Evolutionary conservation across 1,140 invertebrate genomes (phyloP).

Genomic region (Fopius arisanus): DNA sequence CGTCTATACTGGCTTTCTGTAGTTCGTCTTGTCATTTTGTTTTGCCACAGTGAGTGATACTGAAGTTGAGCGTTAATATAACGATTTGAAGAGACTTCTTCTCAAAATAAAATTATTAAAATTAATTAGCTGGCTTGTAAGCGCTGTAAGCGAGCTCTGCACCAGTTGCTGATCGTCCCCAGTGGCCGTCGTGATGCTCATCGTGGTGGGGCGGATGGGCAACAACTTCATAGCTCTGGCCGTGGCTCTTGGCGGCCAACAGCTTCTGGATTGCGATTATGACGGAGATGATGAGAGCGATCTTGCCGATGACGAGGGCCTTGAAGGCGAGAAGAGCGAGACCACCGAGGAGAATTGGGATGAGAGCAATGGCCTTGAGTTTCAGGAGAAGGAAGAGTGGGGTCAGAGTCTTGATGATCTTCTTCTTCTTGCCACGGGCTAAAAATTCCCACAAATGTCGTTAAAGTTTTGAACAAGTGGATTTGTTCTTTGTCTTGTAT

Average conservation of each 20-base stretch:
- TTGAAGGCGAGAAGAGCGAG: conserved; percentile 84
- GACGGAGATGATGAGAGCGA: conserved; percentile 77
- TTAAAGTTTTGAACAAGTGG: too few species aligned
- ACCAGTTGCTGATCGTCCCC: conserved; percentile 55
- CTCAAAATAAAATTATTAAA: conserved; percentile 21
- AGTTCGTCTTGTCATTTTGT: background rate
- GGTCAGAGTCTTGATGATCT: conserved; percentile 67
- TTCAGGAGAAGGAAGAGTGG: conserved; percentile 79
- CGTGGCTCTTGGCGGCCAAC: conserved; percentile 70
- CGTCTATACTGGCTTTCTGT: background rate
- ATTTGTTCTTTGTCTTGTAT: too few species aligned
- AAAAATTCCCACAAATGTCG: conserved; percentile 26
- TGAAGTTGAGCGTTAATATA: conserved; percentile 29
- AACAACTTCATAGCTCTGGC: conserved; percentile 72
- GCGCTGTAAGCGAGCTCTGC: conserved; percentile 59
- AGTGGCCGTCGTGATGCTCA: conserved; percentile 57
- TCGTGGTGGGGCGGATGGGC: conserved; percentile 59
- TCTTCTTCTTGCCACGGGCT: conserved; percentile 73
- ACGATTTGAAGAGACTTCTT: conserved; percentile 17
- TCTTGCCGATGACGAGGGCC: conserved; percentile 81
- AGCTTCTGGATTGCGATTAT: conserved; percentile 83
- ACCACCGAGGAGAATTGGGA: conserved; percentile 78
- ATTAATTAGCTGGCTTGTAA: conserved; percentile 58
- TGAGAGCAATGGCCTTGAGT: conserved; percentile 79
- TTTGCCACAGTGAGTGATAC: conserved; percentile 24